Percentiles rank a stretch among this genome's conserved stretches.
These are phyloP conservation scores for Lanius ludovicianus DNA, from an alignment of 2,113 vertebrate genomes.

Conservation along the genomic window DNA sequence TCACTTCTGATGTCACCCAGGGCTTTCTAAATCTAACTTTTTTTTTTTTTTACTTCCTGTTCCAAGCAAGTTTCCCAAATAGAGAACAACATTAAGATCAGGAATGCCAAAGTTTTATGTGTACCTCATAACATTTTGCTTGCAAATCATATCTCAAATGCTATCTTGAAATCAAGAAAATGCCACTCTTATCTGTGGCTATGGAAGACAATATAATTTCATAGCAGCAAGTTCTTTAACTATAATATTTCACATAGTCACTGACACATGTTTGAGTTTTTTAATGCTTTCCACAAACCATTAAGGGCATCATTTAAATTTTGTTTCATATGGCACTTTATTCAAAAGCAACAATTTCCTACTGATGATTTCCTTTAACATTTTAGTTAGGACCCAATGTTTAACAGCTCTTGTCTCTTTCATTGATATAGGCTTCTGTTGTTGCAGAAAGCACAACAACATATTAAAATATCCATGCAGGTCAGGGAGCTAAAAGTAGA, in stretches of 20 bases:
- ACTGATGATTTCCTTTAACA: background rate
- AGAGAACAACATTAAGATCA: background rate
- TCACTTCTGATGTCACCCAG: background rate
- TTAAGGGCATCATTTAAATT: background rate
- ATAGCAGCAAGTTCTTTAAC: background rate
- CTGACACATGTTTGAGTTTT: background rate
- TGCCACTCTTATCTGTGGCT: background rate
- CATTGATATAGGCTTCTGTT: background rate
- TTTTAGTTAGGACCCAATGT: background rate
- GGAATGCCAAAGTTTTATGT: background rate
- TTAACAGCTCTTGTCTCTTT: background rate
- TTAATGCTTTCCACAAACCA: background rate
- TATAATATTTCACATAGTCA: background rate
- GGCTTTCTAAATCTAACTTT: background rate
- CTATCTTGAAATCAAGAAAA: background rate
- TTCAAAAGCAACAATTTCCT: background rate
- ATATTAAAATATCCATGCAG: rapidly evolving
- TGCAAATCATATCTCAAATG: background rate
- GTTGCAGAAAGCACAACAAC: background rate
- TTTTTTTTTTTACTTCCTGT: background rate
- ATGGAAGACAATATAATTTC: background rate
- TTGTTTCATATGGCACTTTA: background rate
- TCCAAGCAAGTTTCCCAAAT: background rate
- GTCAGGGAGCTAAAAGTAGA: background rate
- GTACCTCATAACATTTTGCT: background rate